phyloP scores from a whole-genome alignment of 1,140 invertebrate genomes.

The Callitettix versicolor region DNA sequence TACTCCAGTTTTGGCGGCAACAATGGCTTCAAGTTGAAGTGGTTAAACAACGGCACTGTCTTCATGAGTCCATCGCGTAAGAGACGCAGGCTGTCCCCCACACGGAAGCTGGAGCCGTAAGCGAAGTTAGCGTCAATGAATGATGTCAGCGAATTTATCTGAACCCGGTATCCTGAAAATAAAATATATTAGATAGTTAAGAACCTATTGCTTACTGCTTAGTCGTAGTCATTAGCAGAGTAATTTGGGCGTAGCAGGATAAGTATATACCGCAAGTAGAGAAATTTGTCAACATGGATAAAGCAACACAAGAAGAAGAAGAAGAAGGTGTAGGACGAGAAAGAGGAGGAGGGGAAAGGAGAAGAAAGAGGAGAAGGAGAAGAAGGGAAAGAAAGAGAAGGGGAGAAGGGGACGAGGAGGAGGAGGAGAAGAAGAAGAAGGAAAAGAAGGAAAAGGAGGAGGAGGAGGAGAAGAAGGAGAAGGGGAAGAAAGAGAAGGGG shows the following conservation, averaged over 20 bases:
- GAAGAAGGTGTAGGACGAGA: too few species aligned
- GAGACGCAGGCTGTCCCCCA: slow-evolving; percentile 36
- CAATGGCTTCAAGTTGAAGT: slow-evolving; percentile 39
- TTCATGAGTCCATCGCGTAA: slow-evolving; percentile 37
- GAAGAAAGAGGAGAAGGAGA: too few species aligned
- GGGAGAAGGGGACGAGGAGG: not conserved
- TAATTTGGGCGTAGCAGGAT: too few species aligned
- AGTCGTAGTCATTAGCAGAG: too few species aligned
- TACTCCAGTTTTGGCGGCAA: slow-evolving; percentile 39
- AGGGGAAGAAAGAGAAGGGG: not conserved
- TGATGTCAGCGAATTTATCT: slow-evolving; percentile 39
- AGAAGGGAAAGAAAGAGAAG: not conserved
- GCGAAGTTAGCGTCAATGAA: slow-evolving; percentile 41
- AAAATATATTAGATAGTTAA: too few species aligned
- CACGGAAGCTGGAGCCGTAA: slow-evolving; percentile 38
- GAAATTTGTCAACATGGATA: too few species aligned
- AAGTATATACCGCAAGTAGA: too few species aligned
- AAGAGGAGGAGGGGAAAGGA: too few species aligned
- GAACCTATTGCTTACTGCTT: too few species aligned
- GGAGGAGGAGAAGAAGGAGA: not conserved
- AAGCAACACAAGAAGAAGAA: too few species aligned
- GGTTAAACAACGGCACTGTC: slow-evolving; percentile 33
- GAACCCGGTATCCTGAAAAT: slow-evolving; percentile 37
- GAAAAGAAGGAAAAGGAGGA: not conserved
- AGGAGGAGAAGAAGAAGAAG: not conserved